Evolutionary conservation across 2,797 vertebrate species (phyloP).

Genomic region (Austrolebias charrua): DNA sequence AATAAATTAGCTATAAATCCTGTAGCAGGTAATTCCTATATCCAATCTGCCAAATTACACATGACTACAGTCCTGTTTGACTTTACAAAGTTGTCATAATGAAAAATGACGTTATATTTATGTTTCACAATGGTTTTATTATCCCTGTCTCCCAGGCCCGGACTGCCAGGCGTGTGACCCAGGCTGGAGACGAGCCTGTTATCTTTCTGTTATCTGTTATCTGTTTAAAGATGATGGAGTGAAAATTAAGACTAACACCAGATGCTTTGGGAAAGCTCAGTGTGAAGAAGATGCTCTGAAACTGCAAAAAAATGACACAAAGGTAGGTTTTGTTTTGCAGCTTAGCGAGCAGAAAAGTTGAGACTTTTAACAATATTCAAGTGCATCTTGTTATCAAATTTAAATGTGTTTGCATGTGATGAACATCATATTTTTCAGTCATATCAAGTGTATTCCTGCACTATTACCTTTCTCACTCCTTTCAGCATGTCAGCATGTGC

Average conservation of each 20-base stretch:
- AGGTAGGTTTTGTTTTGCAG: conserved; percentile 9
- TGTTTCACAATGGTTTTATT: conserved; percentile 74
- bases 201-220: conserved; percentile 28
- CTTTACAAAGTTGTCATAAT: conserved; percentile 20
- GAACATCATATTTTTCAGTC: neutral
- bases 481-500: too few relatives aligned
- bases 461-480: neutral
- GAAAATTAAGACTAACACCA: conserved; percentile 11
- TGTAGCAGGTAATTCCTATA: conserved; percentile 6
- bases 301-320: conserved; percentile 21
- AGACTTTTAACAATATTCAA: conserved; percentile 7
- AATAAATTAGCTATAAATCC: conserved; percentile 6
- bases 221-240: conserved; percentile 33
- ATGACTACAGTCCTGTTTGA: conserved; percentile 8
- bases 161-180: conserved; percentile 52
- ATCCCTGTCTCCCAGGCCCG: conserved; percentile 41
- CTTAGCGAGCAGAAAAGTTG: conserved; percentile 40
- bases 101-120: conserved; percentile 62
- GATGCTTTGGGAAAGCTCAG: conserved; percentile 13
- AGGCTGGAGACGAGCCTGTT: conserved; percentile 30
- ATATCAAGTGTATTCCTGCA: neutral
- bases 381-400: neutral
- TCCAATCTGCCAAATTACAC: neutral
- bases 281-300: conserved; percentile 27
- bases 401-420: neutral